A percentile compares a stretch with the other conserved stretches of the same genome.
Evolutionary conservation across 2,113 vertebrate genomes (phyloP).

Genomic region (Esox niger): DNA sequence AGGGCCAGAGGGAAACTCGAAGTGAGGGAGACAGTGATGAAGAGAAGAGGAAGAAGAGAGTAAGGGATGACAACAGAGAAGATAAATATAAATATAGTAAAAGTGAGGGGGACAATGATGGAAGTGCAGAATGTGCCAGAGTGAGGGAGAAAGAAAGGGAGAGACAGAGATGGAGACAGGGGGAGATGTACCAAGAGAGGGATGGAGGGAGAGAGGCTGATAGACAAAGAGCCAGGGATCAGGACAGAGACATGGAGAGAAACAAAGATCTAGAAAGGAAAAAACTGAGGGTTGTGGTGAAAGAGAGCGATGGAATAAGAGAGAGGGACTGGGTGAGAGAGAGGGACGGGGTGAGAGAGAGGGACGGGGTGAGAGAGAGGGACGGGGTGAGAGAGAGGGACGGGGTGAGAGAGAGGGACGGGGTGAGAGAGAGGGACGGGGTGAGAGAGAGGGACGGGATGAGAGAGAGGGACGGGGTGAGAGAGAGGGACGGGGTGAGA

Average conservation of each 20-base stretch:
- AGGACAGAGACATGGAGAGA: conserved; percentile 13
- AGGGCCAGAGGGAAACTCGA: conserved; percentile 48
- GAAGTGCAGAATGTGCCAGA: conserved; percentile 17
- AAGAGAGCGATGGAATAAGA: conserved; percentile 6
- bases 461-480: too few species aligned
- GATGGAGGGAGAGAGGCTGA: background rate
- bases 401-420: too few species aligned
- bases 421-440: too few species aligned
- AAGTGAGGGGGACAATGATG: conserved; percentile 55
- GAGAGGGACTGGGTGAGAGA: background rate
- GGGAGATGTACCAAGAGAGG: background rate
- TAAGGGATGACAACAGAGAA: conserved; percentile 26
- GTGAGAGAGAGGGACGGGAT: too few species aligned
- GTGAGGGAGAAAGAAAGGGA: conserved; percentile 29
- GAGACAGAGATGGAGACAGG: conserved; percentile 22
- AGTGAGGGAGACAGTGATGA: conserved; percentile 66
- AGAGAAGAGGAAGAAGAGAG: conserved; percentile 44
- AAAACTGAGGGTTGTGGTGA: conserved; percentile 14
- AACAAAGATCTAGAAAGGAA: conserved; percentile 8
- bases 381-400: too few species aligned
- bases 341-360: background rate
- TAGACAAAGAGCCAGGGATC: conserved; percentile 10
- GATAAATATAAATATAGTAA: conserved; percentile 50
- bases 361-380: conserved; percentile 12
- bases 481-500: too few species aligned